Evolutionary conservation across 2,888 invertebrate species (phyloP).

Genomic region (Heliconius ismenius): DNA sequence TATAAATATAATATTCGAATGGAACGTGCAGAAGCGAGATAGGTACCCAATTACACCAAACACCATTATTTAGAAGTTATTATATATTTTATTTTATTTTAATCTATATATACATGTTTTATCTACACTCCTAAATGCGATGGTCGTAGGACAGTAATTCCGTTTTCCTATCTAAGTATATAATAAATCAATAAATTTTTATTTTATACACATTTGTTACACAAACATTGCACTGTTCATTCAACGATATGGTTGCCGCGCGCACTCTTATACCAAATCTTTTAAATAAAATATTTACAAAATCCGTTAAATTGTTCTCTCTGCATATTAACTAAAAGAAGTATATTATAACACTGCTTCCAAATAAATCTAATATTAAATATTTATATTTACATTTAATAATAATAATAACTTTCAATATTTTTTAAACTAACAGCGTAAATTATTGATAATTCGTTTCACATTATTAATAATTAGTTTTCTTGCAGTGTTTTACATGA

Average conservation of each 20-base stretch:
- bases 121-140: constrained; percentile 69
- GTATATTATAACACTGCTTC: constrained; percentile 23
- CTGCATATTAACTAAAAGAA: constrained; percentile 26
- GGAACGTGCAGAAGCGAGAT: constrained; percentile 77
- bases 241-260: constrained; percentile 65
- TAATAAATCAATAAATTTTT: constrained; percentile 56
- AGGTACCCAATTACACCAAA: constrained; percentile 80
- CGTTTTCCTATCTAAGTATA: constrained; percentile 72
- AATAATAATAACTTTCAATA: constrained; percentile 23
- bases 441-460: constrained; percentile 32
- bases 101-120: constrained; percentile 73
- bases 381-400: constrained; percentile 37
- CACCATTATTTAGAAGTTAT: constrained; percentile 69
- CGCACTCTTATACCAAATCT: constrained; percentile 59
- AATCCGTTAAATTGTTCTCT: constrained; percentile 20
- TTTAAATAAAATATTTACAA: constrained; percentile 39
- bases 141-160: constrained; percentile 76
- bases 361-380: constrained; percentile 37
- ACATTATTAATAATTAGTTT: constrained; percentile 26
- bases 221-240: constrained; percentile 78
- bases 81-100: constrained; percentile 73
- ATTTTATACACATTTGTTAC: constrained; percentile 74
- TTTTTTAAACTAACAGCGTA: constrained; percentile 19
- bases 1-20: constrained; percentile 76
- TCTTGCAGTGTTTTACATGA: constrained; percentile 3